Base-by-base conservation (phyloP, 2,888 invertebrate species). In the Lissocephala sabroskyi region DNA sequence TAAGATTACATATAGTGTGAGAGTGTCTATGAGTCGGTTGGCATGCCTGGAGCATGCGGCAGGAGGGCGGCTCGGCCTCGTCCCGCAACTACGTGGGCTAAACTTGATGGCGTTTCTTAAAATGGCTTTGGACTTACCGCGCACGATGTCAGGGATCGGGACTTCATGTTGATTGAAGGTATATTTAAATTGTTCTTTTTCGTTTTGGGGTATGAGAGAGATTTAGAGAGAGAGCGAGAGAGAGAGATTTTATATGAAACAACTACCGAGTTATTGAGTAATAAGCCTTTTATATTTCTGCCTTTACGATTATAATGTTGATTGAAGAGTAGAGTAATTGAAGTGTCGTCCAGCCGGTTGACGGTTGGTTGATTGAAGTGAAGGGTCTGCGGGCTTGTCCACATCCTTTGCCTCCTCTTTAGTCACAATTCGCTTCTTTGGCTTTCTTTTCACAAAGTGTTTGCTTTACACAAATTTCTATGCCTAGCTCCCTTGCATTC, bases 391-490 rank as follows among this genome's bases (percentile, higher is more conserved):
- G 30, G 13, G 35, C 35, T 16, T 9, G 14, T 14, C 16, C 35
- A 35, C 35, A 7, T 55, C 45, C 49, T 52, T 30, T 18, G 17
- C 54, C 36, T 45, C 56, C 54, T 45, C 40, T 51, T 41, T 51
- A 44, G 36, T 67, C 76, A 76, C 61, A 73, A 53, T 64, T 29
- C 40, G 52, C 61, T 71, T 67, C 49, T 54, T 52, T 26, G 50
- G 48, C 29, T 39, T 59, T 33, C 11, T 35, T 28, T 17, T 41
- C 30, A 35, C 59, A 76, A 70, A 70, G 68, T 70, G 68, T 70
- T 70, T 70, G 68, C 68, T 73, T 70, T 70, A 70, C 68, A 68
- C 16, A 30, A 9, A 28, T 52, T 50, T 33, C 43, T 58, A 30
- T 66, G 57, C 9, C 23, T 35, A n/a, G n/a, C n/a, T n/a, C 36